A percentile compares a stretch with the other conserved stretches of the same genome.
These are phyloP conservation scores for Protaetia brevitarsis DNA, from an alignment of 1,140 invertebrate genomes.

Conservation along the genomic window DNA sequence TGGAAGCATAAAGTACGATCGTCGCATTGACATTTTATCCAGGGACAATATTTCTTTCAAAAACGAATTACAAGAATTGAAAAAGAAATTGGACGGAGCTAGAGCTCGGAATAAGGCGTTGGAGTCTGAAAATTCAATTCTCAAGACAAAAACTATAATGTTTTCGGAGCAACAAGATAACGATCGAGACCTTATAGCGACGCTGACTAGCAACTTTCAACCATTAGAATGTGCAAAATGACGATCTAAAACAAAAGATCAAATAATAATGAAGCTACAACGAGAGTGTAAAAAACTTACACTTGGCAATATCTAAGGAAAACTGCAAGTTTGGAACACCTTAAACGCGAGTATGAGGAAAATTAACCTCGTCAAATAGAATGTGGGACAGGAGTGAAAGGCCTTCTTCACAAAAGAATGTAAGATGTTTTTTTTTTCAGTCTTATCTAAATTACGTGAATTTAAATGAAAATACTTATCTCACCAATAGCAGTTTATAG, in stretches of 20 bases:
- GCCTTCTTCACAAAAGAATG: too few relatives aligned
- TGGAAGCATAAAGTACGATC: constrained; percentile 1
- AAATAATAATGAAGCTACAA: constrained; percentile 29
- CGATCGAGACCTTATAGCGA: constrained; percentile 48
- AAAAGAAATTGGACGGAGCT: constrained; percentile 57
- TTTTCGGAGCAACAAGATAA: constrained; percentile 24
- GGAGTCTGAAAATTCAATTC: constrained; percentile 52
- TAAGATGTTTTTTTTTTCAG: too few relatives aligned
- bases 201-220: constrained; percentile 49
- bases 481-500: too few relatives aligned
- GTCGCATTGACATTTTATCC: constrained; percentile 34
- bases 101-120: constrained; percentile 57
- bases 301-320: constrained; percentile 36
- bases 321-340: constrained; percentile 49
- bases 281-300: constrained; percentile 31
- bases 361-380: too few relatives aligned
- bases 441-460: too few relatives aligned
- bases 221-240: constrained; percentile 22
- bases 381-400: too few relatives aligned
- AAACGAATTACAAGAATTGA: constrained; percentile 50
- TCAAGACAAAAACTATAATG: constrained; percentile 47
- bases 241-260: constrained; percentile 28
- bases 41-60: constrained; percentile 51
- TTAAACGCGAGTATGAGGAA: constrained; percentile 52
- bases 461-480: too few relatives aligned